Base-by-base conservation (phyloP, 2,797 vertebrate species). In the Hipposideros larvatus region DNA sequence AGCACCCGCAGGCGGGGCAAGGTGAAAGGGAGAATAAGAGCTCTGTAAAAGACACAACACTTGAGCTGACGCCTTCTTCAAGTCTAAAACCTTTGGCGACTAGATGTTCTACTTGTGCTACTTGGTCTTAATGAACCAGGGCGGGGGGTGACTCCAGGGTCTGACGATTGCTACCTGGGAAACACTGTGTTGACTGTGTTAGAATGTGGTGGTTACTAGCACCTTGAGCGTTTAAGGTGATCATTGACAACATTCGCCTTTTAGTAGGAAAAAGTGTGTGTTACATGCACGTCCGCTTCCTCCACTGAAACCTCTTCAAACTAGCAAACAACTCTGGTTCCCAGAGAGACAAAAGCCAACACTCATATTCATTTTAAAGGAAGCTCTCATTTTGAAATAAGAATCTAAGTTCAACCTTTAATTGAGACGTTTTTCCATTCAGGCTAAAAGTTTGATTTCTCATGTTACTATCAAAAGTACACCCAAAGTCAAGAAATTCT, bases 401-500 rank as follows among this genome's bases (percentile, higher is more conserved):
- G 31, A 82, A 53, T 90, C 70, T 91, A 93, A 93, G 68, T 31
- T 46, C 31, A 75, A 34, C 46, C 18, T 79, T 86, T 85, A 86
- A 73, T n/a, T 26, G 46, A 94, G 51, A 89, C 41, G n/a, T 71
- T 85, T 93, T 92, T 53, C 24, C 21, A 83, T 37, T 92, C 43
- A 86, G 22, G 41, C 55, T 88, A 92, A 95, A 95, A 48, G 65
- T 79, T 85, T 21, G 71, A 90, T 37, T 82, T 83, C 55, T 91
- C 41, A 74, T 14, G 14, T 91, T 86, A 77, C 70, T 71, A 68
- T 61, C 46, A 71, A 83, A 96, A 89, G 78, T 31, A 70, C 0
- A 65, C 55, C 34, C 90, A 77, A 90, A 96, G 31, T 26, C 46
- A 92, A 96, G 65, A 93, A 55, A 65, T 53, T 83, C 48, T 91